Percentiles rank a stretch among this genome's conserved stretches.
These are phyloP conservation scores for Sinocyclocheilus maitianheensis DNA, from an alignment of 2,113 vertebrate genomes.

Conservation along the genomic window DNA sequence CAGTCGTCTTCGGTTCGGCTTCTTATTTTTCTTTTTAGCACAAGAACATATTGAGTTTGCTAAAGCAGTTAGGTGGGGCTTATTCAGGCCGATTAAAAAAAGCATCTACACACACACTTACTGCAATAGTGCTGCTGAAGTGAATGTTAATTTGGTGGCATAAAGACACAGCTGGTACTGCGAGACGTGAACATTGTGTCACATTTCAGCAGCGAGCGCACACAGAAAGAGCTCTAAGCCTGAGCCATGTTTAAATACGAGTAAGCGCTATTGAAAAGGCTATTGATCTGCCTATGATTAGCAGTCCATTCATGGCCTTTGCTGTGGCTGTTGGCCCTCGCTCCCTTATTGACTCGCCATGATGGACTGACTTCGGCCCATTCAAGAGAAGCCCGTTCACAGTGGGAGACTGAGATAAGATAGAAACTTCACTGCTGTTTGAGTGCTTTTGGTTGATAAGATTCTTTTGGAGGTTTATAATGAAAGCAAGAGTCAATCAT, in stretches of 20 bases:
- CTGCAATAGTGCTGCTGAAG: constrained; percentile 30
- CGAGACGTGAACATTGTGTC: constrained; percentile 18
- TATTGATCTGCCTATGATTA: constrained; percentile 47
- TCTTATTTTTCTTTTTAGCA: constrained; percentile 1
- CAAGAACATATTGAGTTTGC: constrained; percentile 22
- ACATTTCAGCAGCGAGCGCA: background rate
- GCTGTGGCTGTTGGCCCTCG: constrained; percentile 31
- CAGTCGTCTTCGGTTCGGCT: background rate
- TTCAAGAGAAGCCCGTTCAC: constrained; percentile 17
- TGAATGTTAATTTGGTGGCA: constrained; percentile 40
- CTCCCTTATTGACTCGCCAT: constrained; percentile 26
- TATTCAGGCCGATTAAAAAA: constrained; percentile 38
- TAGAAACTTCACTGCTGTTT: constrained; percentile 4
- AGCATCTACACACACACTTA: background rate
- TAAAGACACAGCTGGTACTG: constrained; percentile 30
- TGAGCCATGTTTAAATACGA: constrained; percentile 38
- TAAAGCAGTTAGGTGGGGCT: constrained; percentile 22
- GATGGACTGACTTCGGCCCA: constrained; percentile 34
- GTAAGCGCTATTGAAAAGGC: constrained; percentile 49
- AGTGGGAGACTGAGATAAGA: constrained; percentile 12
- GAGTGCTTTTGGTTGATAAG: background rate
- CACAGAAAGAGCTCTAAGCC: constrained; percentile 19
- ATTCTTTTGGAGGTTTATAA: background rate
- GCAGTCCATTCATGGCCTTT: constrained; percentile 46
- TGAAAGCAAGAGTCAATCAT: background rate